These are phyloP conservation scores for Rhinogobius similis DNA, from an alignment of 2,113 vertebrate genomes.

Conservation along the genomic window DNA sequence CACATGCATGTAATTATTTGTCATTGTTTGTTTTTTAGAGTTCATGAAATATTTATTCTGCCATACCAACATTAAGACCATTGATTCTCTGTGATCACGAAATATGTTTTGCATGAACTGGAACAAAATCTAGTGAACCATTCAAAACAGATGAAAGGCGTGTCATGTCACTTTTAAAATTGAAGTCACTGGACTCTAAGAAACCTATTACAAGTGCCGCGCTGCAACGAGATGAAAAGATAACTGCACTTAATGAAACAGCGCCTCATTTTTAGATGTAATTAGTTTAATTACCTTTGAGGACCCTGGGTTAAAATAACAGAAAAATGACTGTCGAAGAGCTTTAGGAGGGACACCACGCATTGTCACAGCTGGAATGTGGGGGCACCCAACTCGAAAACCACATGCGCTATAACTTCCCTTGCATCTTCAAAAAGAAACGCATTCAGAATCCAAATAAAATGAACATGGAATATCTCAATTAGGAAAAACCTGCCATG, in stretches of 20 bases:
- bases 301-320: constrained; percentile 8
- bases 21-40: constrained; percentile 21
- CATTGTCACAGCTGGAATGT: constrained; percentile 41
- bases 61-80: constrained; percentile 18
- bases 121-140: constrained; percentile 19
- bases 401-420: constrained; percentile 46
- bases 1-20: constrained; percentile 32
- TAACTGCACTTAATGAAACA: constrained; percentile 25
- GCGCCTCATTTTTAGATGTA: constrained; percentile 22
- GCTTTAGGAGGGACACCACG: constrained; percentile 15
- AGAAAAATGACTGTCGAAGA: constrained; percentile 12
- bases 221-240: constrained; percentile 23
- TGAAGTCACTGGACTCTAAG: constrained; percentile 1
- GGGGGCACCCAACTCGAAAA: constrained; percentile 50
- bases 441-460: constrained; percentile 59
- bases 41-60: constrained; percentile 40
- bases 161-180: constrained; percentile 9
- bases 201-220: constrained; percentile 17
- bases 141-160: constrained; percentile 30
- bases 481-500: constrained; percentile 25
- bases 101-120: constrained; percentile 36
- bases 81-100: constrained; percentile 7
- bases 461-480: constrained; percentile 43
- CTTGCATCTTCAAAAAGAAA: constrained; percentile 57
- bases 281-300: constrained; percentile 35